Evolutionary conservation across 2,797 vertebrate species (phyloP).

Genomic region (Sparus aurata): DNA sequence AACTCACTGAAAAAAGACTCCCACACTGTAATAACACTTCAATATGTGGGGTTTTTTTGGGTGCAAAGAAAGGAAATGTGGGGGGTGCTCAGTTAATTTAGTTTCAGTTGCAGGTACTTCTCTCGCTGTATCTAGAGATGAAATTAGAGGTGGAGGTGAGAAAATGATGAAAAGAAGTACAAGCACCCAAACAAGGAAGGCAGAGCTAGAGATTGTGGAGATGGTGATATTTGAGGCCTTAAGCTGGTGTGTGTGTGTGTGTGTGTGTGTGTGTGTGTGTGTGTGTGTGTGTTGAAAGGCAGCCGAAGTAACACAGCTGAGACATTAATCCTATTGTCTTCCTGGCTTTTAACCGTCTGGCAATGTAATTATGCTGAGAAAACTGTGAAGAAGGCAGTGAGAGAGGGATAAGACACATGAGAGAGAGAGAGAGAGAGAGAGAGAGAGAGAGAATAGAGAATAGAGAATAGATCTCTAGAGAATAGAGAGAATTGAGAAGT

Average conservation of each 20-base stretch:
- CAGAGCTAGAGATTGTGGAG: conserved; percentile 30
- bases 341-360: conserved; percentile 65
- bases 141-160: conserved; percentile 45
- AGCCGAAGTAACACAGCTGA: conserved; percentile 36
- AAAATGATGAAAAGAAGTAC: conserved; percentile 35
- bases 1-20: conserved; percentile 27
- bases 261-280: conserved; percentile 4
- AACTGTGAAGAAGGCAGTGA: conserved; percentile 42
- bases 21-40: conserved; percentile 29
- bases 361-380: conserved; percentile 56
- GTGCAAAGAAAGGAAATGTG: conserved; percentile 26
- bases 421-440: neutral
- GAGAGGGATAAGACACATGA: conserved; percentile 32
- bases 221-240: conserved; percentile 40
- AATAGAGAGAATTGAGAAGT: no score
- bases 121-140: conserved; percentile 28
- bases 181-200: conserved; percentile 12
- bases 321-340: conserved; percentile 62
- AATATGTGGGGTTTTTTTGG: conserved; percentile 24
- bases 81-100: conserved; percentile 36
- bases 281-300: conserved; percentile 49
- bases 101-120: conserved; percentile 41
- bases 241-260: conserved; percentile 11
- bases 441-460: conserved; percentile 8
- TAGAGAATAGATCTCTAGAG: no score